Conservation (phyloP, 2,888 invertebrate genomes). For the Andrena trimmerana region DNA sequence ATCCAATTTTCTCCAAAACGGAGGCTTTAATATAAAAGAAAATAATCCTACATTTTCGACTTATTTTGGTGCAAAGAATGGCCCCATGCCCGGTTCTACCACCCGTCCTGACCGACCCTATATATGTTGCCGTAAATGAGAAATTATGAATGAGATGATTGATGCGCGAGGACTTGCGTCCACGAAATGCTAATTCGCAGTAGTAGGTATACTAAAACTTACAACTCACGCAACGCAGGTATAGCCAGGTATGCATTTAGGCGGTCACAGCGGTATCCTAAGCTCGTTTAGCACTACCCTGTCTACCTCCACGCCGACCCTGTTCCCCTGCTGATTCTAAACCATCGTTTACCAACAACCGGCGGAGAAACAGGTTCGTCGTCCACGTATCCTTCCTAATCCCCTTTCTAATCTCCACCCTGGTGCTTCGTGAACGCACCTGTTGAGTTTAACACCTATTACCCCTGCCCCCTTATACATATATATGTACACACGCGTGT, state of each 20-base stretch:
- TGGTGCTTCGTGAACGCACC: background rate
- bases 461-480: background rate
- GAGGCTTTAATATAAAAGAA: too few relatives aligned
- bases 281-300: conserved; percentile 82
- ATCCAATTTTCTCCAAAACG: too few relatives aligned
- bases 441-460: background rate
- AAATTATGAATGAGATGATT: conserved; percentile 16
- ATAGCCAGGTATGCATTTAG: conserved; percentile 78
- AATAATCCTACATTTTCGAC: too few relatives aligned
- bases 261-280: conserved; percentile 83
- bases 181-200: background rate
- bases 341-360: conserved; percentile 90
- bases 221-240: background rate
- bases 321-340: conserved; percentile 87
- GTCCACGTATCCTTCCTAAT: conserved; percentile 71
- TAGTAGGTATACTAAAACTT: too few relatives aligned
- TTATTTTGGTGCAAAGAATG: too few relatives aligned
- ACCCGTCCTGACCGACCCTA: too few relatives aligned
- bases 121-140: background rate
- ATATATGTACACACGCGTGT: too few relatives aligned
- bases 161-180: conserved; percentile 4
- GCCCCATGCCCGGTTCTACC: too few relatives aligned
- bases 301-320: conserved; percentile 82
- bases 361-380: conserved; percentile 73
- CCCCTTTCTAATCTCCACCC: conserved; percentile 72